These are phyloP conservation scores for Mamestra brassicae DNA, from an alignment of 2,888 invertebrate species.

Conservation along the genomic window DNA sequence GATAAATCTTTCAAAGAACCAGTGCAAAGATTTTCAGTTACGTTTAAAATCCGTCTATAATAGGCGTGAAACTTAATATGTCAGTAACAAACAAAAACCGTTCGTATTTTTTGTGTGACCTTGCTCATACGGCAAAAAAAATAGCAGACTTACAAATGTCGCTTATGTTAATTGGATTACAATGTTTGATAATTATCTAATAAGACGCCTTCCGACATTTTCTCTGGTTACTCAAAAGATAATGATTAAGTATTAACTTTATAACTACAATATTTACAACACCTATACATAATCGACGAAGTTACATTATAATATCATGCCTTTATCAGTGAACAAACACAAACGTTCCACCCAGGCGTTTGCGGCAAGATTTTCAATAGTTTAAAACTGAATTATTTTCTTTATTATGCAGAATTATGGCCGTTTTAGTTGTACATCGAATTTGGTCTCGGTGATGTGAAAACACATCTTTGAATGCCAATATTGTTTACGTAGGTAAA, in stretches of 20 bases:
- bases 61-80: conserved; percentile 14
- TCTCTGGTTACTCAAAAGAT: conserved; percentile 37
- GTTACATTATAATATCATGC: conserved; percentile 66
- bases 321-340: conserved; percentile 47
- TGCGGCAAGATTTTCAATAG: conserved; percentile 35
- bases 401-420: conserved; percentile 62
- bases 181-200: conserved; percentile 47
- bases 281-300: conserved; percentile 64
- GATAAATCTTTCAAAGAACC: background rate
- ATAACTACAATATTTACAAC: conserved; percentile 62
- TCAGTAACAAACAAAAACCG: conserved; percentile 21
- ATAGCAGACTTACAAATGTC: conserved; percentile 42
- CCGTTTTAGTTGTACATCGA: conserved; percentile 56
- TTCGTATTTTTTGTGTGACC: conserved; percentile 29
- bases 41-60: conserved; percentile 1
- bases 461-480: conserved; percentile 11
- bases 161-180: conserved; percentile 52
- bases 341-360: conserved; percentile 16
- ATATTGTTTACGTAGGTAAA: conserved; percentile 33
- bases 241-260: conserved; percentile 38
- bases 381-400: conserved; percentile 30
- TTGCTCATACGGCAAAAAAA: conserved; percentile 20
- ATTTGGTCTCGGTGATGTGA: conserved; percentile 40
- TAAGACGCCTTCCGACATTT: conserved; percentile 27
- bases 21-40: background rate